Evolutionary conservation across 2,888 invertebrate species (phyloP).

Genomic region (Boloria euphrosyne): DNA sequence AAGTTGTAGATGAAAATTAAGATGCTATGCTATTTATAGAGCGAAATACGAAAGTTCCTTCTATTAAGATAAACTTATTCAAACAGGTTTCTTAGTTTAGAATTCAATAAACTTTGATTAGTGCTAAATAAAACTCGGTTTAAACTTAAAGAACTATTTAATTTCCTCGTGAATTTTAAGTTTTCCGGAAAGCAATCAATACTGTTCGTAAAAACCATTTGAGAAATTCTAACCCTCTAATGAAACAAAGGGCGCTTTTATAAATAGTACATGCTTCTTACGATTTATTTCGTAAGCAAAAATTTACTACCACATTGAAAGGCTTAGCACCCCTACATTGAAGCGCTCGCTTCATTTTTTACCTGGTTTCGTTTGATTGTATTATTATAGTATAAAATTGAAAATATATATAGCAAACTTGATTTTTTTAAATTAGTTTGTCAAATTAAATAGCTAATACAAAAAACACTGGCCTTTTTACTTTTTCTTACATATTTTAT

Average conservation of each 20-base stretch:
- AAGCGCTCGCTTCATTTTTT: slow-evolving; percentile 33
- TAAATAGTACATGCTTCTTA: slow-evolving; percentile 55
- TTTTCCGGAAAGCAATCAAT: slow-evolving; percentile 55
- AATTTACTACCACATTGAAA: slow-evolving; percentile 53
- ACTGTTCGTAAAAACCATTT: slow-evolving; percentile 60
- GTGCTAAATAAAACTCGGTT: neutral
- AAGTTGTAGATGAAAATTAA: no score
- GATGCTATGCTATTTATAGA: no score
- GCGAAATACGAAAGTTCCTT: no score
- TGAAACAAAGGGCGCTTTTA: slow-evolving; percentile 60
- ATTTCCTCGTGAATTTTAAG: slow-evolving; percentile 36
- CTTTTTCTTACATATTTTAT: no score
- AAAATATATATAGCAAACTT: neutral
- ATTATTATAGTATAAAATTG: slow-evolving; percentile 4
- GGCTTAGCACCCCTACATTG: slow-evolving; percentile 37
- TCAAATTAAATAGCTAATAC: no score
- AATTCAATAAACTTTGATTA: no score
- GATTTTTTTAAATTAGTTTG: no score
- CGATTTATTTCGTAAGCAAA: slow-evolving; percentile 64
- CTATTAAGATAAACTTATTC: no score
- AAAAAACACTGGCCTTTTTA: no score
- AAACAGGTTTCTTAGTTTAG: no score
- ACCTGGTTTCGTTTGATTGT: slow-evolving; percentile 37
- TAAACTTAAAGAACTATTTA: slow-evolving; percentile 16
- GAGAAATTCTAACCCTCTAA: slow-evolving; percentile 51